Percentiles rank a stretch among this genome's conserved stretches.
Evolutionary conservation across 2,888 invertebrate genomes (phyloP).

Genomic region (Blastobasis adustella): DNA sequence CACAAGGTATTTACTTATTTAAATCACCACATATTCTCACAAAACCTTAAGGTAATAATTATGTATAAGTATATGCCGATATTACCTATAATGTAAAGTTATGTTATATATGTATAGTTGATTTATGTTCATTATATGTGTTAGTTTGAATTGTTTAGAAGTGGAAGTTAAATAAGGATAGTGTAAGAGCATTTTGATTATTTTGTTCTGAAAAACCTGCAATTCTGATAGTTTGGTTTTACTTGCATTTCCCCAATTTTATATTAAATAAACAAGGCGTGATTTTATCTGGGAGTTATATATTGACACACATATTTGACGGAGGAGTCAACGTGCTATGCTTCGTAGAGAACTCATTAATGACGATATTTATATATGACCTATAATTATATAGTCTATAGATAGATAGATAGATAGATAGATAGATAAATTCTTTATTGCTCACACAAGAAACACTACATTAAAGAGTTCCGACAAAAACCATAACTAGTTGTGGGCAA

Average conservation of each 20-base stretch:
- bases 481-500: too few relatives aligned
- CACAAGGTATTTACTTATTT: too few relatives aligned
- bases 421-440: too few relatives aligned
- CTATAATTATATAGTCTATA: too few relatives aligned
- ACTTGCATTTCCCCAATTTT: constrained; percentile 4
- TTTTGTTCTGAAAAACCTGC: constrained; percentile 4
- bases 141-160: neutral
- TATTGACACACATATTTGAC: neutral
- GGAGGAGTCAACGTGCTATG: neutral
- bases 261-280: constrained; percentile 1
- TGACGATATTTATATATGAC: too few relatives aligned
- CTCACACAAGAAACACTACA: too few relatives aligned
- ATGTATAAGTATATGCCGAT: too few relatives aligned
- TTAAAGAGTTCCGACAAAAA: too few relatives aligned
- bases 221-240: constrained; percentile 5
- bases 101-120: neutral
- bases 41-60: too few relatives aligned
- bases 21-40: too few relatives aligned
- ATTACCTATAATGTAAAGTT: neutral
- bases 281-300: neutral
- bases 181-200: constrained; percentile 4
- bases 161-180: constrained; percentile 3
- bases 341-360: too few relatives aligned
- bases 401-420: too few relatives aligned
- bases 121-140: neutral